These are phyloP conservation scores for Pharmacophagus antenor DNA, from an alignment of 2,888 invertebrate species.

Conservation along the genomic window DNA sequence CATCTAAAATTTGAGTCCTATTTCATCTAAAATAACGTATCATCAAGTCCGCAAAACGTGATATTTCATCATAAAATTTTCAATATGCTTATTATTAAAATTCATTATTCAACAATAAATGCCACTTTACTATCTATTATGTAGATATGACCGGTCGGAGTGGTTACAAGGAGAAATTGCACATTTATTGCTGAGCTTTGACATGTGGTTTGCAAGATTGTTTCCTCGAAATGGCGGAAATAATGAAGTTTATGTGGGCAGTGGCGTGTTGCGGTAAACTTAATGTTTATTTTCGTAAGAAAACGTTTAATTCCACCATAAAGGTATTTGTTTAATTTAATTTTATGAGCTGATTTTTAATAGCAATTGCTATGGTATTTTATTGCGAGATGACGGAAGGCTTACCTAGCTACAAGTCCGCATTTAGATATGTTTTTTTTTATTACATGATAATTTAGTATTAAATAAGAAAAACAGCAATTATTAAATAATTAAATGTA, in stretches of 20 bases:
- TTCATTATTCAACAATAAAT: background rate
- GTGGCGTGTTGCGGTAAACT: conserved; percentile 10
- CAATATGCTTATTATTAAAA: background rate
- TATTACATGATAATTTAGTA: too few relatives aligned
- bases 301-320: background rate
- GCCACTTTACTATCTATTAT: background rate
- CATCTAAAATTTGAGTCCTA: too few relatives aligned
- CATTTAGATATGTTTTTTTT: too few relatives aligned
- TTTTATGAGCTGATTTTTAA: background rate
- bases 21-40: too few relatives aligned
- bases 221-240: conserved; percentile 19
- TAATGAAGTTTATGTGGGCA: conserved; percentile 14
- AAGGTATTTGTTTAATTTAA: background rate
- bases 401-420: too few relatives aligned
- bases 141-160: background rate
- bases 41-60: too few relatives aligned
- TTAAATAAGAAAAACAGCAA: too few relatives aligned
- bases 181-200: conserved; percentile 18
- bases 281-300: background rate
- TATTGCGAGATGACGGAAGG: too few relatives aligned
- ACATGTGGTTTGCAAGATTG: conserved; percentile 19
- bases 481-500: too few relatives aligned
- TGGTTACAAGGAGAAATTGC: conserved; percentile 8
- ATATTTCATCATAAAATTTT: too few relatives aligned
- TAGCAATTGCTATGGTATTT: too few relatives aligned